These are phyloP conservation scores for Portunus trituberculatus DNA, from an alignment of 1,140 invertebrate genomes.

Conservation along the genomic window DNA sequence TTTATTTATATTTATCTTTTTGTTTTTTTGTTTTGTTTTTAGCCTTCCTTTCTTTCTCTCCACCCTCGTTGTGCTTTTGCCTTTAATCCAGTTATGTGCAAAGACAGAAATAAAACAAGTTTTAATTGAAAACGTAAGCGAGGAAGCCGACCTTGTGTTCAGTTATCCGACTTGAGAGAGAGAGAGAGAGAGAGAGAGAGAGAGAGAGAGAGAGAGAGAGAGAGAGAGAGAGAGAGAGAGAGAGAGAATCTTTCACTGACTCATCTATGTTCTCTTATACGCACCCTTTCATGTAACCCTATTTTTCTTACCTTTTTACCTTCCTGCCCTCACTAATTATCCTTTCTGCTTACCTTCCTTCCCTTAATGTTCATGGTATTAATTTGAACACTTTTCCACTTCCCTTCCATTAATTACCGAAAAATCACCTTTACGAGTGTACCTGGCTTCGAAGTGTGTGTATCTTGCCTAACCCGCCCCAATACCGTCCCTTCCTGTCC, in stretches of 20 bases:
- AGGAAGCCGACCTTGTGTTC: not conserved
- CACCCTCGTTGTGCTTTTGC: not conserved
- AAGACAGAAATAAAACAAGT: not conserved
- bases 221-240: not conserved
- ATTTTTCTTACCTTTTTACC: conserved; percentile 23
- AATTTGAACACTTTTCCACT: conserved; percentile 23
- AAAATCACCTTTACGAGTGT: not conserved
- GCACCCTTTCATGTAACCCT: not conserved
- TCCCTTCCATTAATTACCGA: not conserved
- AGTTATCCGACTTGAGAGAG: not conserved
- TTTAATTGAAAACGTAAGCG: conserved; percentile 2
- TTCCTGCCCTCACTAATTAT: conserved; percentile 11
- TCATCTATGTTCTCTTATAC: not conserved
- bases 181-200: too few relatives aligned
- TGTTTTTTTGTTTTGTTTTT: not conserved
- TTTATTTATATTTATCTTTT: not conserved
- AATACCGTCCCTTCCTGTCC: too few relatives aligned
- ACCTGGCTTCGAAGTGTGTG: not conserved
- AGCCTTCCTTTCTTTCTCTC: not conserved
- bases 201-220: not conserved
- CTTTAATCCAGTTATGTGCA: conserved; percentile 9
- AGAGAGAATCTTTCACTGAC: not conserved
- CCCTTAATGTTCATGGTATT: not conserved
- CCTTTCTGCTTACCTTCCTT: not conserved
- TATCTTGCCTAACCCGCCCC: not conserved